Conservation (phyloP, 2,888 invertebrate genomes). For the Capitulum mitella region DNA sequence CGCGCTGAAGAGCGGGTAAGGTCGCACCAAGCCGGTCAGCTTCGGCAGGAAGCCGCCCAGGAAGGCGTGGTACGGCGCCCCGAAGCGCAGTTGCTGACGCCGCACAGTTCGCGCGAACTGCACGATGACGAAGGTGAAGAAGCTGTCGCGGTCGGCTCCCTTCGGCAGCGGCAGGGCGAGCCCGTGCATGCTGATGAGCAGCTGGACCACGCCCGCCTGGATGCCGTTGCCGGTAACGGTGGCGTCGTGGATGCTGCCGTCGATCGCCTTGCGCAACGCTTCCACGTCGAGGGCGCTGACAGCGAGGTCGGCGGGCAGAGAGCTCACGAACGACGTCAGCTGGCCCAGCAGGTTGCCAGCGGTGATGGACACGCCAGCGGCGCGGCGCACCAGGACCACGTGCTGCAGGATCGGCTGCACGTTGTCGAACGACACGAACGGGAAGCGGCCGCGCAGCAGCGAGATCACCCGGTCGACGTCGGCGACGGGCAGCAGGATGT, state of each 20-base stretch:
- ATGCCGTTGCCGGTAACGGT: neutral
- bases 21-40: neutral
- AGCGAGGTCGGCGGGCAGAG: neutral
- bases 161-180: neutral
- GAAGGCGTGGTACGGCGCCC: neutral
- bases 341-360: neutral
- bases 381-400: neutral
- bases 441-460: neutral
- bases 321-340: neutral
- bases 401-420: neutral
- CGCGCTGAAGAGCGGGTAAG: neutral
- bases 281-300: neutral
- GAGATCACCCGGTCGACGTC: neutral
- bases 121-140: neutral
- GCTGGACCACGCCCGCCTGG: neutral
- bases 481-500: neutral
- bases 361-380: neutral
- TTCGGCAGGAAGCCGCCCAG: neutral
- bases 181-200: neutral
- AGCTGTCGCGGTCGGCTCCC: neutral
- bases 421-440: neutral
- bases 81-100: neutral
- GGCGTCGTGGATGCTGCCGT: neutral
- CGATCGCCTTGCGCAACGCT: neutral
- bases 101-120: neutral